Evolutionary conservation across 2,113 vertebrate species (phyloP).

Genomic region (Scartelaos histophorus): DNA sequence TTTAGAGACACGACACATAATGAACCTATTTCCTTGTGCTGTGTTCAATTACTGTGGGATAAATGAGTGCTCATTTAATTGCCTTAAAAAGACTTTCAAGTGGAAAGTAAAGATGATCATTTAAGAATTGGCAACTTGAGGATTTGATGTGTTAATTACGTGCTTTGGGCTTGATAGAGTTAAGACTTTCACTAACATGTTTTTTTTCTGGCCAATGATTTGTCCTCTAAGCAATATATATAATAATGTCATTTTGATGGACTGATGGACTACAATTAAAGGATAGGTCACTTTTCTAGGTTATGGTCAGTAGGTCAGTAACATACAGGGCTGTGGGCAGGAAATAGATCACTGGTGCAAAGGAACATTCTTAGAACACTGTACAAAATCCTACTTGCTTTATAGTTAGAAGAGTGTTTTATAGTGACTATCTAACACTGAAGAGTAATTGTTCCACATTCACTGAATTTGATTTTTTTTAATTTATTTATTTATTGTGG

Average conservation of each 20-base stretch:
- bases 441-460: no score
- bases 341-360: no score
- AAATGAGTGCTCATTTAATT: background rate
- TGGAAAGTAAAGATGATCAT: background rate
- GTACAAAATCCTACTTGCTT: no score
- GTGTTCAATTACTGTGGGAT: background rate
- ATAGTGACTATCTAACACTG: no score
- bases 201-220: background rate
- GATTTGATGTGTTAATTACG: background rate
- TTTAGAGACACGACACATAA: background rate
- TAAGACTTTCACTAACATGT: background rate
- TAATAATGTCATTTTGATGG: slow-evolving; percentile 1
- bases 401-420: no score
- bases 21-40: slow-evolving; percentile 2
- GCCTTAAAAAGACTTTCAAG: slow-evolving; percentile 1
- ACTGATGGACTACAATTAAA: no score
- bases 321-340: no score
- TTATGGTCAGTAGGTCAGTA: no score
- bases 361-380: no score
- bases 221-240: background rate
- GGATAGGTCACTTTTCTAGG: no score
- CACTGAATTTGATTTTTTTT: no score
- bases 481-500: no score
- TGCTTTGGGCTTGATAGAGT: background rate
- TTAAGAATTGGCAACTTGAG: background rate